Evolutionary conservation across 92 coral and sea anemone genomes (phyloP).

Genomic region (Porites cylindrica): DNA sequence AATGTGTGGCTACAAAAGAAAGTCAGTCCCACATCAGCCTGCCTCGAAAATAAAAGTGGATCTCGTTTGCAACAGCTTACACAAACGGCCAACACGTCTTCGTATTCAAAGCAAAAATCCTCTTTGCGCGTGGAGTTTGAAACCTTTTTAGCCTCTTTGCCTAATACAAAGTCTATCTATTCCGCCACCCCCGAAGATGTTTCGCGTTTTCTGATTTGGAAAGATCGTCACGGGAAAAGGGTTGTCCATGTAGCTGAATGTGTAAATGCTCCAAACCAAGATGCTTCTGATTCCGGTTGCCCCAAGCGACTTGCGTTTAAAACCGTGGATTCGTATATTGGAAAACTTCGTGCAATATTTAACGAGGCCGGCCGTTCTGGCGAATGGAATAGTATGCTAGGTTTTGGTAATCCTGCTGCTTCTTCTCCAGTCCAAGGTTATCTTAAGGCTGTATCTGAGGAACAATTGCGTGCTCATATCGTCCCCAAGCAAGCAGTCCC

Average conservation of each 20-base stretch:
- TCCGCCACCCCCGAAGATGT: constrained; percentile 64
- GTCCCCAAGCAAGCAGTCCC: constrained; percentile 68
- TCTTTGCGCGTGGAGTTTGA: constrained; percentile 59
- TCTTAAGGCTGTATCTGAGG: constrained; percentile 45
- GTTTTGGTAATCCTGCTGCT: constrained; percentile 69
- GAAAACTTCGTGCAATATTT: constrained; percentile 68
- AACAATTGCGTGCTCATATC: constrained; percentile 61
- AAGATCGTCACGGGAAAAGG: constrained; percentile 35
- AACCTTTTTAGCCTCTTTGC: constrained; percentile 44
- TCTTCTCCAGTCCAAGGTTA: constrained; percentile 56
- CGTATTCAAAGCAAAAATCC: constrained; percentile 65
- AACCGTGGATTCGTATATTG: constrained; percentile 64
- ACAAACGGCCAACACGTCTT: constrained; percentile 23
- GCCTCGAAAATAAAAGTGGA: constrained; percentile 29
- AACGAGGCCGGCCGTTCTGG: constrained; percentile 62
- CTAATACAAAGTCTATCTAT: constrained; percentile 32
- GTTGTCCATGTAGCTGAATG: constrained; percentile 49
- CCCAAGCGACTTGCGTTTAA: constrained; percentile 54
- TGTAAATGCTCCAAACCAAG: constrained; percentile 21
- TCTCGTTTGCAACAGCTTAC: constrained; percentile 48
- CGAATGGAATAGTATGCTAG: constrained; percentile 46
- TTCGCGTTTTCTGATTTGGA: constrained; percentile 61
- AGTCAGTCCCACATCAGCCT: constrained; percentile 15
- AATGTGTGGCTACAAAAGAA: constrained; percentile 61
- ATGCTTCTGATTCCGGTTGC: constrained; percentile 37